These are phyloP conservation scores for Heterotilapia buettikoferi DNA, from an alignment of 2,113 vertebrate species.

Conservation along the genomic window DNA sequence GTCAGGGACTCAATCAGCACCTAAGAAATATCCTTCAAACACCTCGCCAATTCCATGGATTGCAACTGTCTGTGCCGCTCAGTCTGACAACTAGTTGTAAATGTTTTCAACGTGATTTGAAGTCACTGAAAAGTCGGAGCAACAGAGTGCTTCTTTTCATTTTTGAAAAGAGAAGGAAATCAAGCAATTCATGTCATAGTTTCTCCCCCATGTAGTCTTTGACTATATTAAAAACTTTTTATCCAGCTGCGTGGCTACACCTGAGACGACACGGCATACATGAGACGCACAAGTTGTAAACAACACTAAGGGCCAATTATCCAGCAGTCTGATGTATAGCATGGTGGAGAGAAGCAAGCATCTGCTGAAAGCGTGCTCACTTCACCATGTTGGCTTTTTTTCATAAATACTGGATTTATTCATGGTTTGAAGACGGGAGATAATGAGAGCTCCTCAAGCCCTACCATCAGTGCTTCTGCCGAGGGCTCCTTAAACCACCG, in stretches of 20 bases:
- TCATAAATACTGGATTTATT: slow-evolving; percentile 26
- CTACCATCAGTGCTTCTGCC: neutral
- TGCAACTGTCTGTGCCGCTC: neutral
- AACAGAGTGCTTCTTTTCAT: neutral
- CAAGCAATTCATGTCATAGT: neutral
- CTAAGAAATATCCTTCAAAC: neutral
- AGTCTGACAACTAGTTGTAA: neutral
- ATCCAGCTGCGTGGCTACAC: neutral
- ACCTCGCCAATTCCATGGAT: neutral
- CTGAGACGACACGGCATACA: neutral
- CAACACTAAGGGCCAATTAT: slow-evolving; percentile 39
- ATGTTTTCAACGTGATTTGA: neutral
- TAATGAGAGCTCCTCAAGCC: neutral
- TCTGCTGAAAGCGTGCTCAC: neutral
- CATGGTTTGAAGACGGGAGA: neutral
- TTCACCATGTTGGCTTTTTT: neutral
- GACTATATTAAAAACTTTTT: neutral
- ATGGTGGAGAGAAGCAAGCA: neutral
- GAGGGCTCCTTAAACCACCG: neutral
- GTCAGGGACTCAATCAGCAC: neutral
- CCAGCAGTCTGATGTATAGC: neutral
- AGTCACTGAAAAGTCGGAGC: neutral
- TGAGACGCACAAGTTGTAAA: slow-evolving; percentile 5
- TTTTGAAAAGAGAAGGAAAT: neutral
- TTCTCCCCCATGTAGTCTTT: neutral